Conservation (phyloP, 2,888 invertebrate genomes). For the Tenthredo notha region DNA sequence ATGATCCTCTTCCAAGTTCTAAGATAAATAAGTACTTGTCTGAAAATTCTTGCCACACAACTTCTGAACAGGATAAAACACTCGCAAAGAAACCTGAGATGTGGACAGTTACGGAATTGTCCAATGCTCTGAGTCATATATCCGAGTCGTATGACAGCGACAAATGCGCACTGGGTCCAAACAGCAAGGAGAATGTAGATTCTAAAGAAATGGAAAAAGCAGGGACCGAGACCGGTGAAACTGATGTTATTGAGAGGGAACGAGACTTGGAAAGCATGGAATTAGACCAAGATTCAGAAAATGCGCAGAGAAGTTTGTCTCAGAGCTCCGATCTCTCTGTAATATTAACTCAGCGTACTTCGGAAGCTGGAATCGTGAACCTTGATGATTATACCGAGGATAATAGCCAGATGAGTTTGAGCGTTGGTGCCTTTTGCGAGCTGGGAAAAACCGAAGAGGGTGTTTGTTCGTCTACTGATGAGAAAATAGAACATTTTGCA, state of each 20-base stretch:
- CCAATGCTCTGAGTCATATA: conserved; percentile 48
- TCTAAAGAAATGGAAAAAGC: background rate
- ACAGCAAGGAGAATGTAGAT: conserved; percentile 24
- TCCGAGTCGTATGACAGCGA: conserved; percentile 54
- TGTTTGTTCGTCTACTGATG: background rate
- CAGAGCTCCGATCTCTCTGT: conserved; percentile 25
- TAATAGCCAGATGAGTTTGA: background rate
- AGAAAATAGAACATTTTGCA: background rate
- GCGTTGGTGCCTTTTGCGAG: background rate
- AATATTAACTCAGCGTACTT: conserved; percentile 14
- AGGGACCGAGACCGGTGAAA: background rate
- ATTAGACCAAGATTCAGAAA: background rate
- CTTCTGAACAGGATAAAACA: background rate
- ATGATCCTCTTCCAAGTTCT: background rate
- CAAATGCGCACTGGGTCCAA: conserved; percentile 28
- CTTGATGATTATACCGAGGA: conserved; percentile 27
- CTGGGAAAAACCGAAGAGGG: background rate
- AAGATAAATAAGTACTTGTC: background rate
- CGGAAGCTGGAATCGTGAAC: conserved; percentile 1
- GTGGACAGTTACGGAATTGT: conserved; percentile 34
- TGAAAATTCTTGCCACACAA: conserved; percentile 24
- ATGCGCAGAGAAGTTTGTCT: background rate
- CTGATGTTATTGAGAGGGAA: background rate
- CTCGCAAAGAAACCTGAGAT: background rate
- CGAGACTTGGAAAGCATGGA: background rate